These are phyloP conservation scores for Montipora sp. DNA, from an alignment of 64 coral and sea anemone genomes.

Conservation along the genomic window DNA sequence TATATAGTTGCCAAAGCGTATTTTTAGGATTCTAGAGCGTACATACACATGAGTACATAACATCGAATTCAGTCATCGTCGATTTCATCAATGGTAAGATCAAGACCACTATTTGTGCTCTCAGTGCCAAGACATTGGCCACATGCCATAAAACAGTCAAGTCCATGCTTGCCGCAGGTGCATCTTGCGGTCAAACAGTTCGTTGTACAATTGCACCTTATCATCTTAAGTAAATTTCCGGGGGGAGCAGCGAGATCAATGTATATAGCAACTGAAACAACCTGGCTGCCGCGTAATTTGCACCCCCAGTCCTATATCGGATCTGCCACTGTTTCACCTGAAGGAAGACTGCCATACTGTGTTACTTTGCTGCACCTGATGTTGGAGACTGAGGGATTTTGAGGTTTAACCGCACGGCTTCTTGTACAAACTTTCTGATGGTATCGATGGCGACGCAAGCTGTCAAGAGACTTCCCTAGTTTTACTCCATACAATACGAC, in stretches of 20 bases:
- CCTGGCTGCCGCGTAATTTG: background rate
- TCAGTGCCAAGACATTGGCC: constrained; percentile 44
- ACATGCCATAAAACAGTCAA: constrained; percentile 57
- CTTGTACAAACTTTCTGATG: constrained; percentile 43
- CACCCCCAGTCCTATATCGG: constrained; percentile 26
- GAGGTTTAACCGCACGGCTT: constrained; percentile 17
- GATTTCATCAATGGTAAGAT: no score
- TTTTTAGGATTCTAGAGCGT: no score
- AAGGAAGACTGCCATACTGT: background rate
- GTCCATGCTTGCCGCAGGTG: constrained; percentile 54
- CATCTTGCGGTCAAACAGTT: constrained; percentile 31
- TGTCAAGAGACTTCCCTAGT: constrained; percentile 10
- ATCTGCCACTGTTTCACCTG: constrained; percentile 35
- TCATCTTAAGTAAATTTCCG: constrained; percentile 24
- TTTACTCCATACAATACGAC: constrained; percentile 35
- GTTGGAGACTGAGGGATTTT: constrained; percentile 56
- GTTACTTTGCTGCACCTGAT: constrained; percentile 46
- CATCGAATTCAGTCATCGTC: no score
- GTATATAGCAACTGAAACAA: background rate
- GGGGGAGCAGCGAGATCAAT: constrained; percentile 17
- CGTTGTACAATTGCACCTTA: constrained; percentile 15
- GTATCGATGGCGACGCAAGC: constrained; percentile 2
- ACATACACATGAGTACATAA: no score
- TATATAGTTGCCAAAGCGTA: no score
- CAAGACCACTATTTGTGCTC: constrained; percentile 13